Evolutionary conservation across 2,797 vertebrate genomes (phyloP), one percentile per base, ranked within the genome.

Genomic region (Lacerta viridis): DNA sequence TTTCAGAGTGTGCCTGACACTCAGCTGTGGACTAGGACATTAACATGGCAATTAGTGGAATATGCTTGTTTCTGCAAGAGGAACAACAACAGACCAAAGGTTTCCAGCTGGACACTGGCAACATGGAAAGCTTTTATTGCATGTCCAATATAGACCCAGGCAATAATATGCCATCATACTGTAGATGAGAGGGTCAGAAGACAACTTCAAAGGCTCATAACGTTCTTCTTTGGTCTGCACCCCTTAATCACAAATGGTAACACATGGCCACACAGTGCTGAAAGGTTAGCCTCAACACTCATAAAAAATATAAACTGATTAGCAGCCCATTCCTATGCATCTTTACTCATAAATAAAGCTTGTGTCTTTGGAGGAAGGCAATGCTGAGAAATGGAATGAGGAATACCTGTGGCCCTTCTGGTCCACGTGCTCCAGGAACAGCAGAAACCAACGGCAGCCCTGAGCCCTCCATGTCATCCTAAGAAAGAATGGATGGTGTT

Each of bases 391-490:
- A 72, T 2, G 23, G 11, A 64, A n/a, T 4, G 72, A 29, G 29
- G n/a, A 55, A 36, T 7, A 99, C 99, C 98, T 98, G 98, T 75
- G 81, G 92, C 90, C 98, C 97, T 25, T 96, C 90, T 0, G 97
- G 95, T 87, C 98, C 98, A 46, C 94, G 95, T 25, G 95, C 91
- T 25, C 98, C 98, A 7, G 98, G 97, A n/a, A 95, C 85, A 71
- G 95, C 89, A 1, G 95, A 84, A 23, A 94, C 82, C 25, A 97
- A 94, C 0, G 97, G 93, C 9, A 90, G 59, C 33, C 97, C 98
- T 0, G 98, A 99, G 15, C 97, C 98, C 92, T 99, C 99, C 98
- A 99, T 98, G 93, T 99, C 99, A 0, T 98, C 98, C 99, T 99
- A 87, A 61, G 72, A 39, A 61, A 20, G 10, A 43, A 75, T 3